Percentiles rank a stretch among this genome's conserved stretches.
phyloP scores from a whole-genome alignment of 2,113 vertebrate species.

The Nasalis larvatus region DNA sequence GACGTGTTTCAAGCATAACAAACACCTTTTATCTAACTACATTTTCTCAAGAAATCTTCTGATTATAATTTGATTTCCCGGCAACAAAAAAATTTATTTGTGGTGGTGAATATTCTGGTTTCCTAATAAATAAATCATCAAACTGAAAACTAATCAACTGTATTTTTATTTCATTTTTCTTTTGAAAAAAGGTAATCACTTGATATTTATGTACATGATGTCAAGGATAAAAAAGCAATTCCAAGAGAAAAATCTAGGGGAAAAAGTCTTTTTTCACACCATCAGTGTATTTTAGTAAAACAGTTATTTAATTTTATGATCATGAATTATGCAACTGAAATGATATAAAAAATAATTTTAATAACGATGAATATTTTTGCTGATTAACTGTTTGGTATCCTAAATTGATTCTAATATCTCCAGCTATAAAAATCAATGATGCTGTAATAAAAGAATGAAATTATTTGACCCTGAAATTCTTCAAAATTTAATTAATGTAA shows the following conservation, averaged over 20 bases:
- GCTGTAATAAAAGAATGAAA: background rate
- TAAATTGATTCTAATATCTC: conserved; percentile 1
- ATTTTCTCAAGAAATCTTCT: background rate
- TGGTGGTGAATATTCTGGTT: background rate
- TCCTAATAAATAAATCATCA: conserved; percentile 11
- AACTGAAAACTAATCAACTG: background rate
- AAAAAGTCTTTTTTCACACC: background rate
- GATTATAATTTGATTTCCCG: background rate
- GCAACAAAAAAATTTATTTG: background rate
- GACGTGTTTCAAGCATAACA: background rate
- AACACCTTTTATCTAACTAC: background rate
- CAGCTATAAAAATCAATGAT: background rate
- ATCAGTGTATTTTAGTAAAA: background rate
- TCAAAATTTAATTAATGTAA: background rate
- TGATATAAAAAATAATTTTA: background rate
- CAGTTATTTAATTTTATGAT: background rate
- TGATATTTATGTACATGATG: background rate
- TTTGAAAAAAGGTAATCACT: background rate
- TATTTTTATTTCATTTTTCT: background rate
- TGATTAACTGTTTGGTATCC: background rate
- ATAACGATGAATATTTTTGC: background rate
- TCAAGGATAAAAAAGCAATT: background rate
- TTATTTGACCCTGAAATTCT: background rate
- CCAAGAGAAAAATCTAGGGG: background rate
- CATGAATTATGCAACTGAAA: background rate